Base-by-base conservation (phyloP, 2,113 vertebrate species). In the Gobiocypris rarus region DNA sequence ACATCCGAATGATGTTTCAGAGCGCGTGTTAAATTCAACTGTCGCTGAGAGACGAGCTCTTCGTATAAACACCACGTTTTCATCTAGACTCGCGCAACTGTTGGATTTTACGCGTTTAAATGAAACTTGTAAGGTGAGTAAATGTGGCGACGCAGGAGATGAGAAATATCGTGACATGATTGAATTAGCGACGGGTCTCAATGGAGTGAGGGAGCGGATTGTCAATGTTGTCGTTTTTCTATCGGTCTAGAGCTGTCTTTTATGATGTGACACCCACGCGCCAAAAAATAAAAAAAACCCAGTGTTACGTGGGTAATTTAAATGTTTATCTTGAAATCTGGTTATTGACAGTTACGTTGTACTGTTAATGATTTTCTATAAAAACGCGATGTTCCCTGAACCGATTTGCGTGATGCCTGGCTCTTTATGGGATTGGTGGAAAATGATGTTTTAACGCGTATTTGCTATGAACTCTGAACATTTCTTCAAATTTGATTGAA, bases 41-140 rank as follows among this genome's bases (percentile, higher is more conserved):
- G 41, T 24, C 1, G n/a, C 69, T 26, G 8, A 34, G 10, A 31
- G 73, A 22, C 15, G 19, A 50, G 8, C 71, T 52, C 14, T 43
- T 38, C 38, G 38, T 38, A 7, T 38, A 9, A n/a, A 26, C 61
- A 45, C 7, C 4, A 7, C n/a, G 14, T 88, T 22, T 10, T 38
- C 83, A 82, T 86, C 89, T 80, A 87, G 89, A 88, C 87, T 88
- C 90, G 59, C 84, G 90, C 89, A 93, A 87, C 92, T 93, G 92
- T 93, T 94, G 93, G 91, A 88, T 88, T 90, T 76, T 83, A 70
- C 88, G 83, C 75, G 90, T 50, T 92, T 94, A 93, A 94, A 95
- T 95, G 94, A 94, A 93, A 94, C 94, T 94, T 90, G 89, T 93
- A 92, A 93, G 94, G 94, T 95, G 89, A 85, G 93, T 85, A 71